Evolutionary conservation across 2,113 vertebrate species (phyloP).

Genomic region (Anseranas semipalmata): DNA sequence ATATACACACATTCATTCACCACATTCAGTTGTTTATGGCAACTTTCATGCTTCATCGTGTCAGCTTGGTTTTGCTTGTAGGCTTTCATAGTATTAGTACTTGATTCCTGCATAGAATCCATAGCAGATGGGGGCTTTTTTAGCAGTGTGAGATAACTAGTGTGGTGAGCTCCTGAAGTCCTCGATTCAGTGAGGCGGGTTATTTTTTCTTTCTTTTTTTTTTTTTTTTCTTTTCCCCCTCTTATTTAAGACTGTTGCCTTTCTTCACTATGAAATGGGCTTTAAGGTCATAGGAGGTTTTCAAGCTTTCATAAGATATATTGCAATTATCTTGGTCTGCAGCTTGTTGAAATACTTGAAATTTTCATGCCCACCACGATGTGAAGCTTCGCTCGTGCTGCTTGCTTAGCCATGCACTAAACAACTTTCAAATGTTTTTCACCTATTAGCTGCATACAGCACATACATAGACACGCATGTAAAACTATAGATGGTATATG

Average conservation of each 20-base stretch:
- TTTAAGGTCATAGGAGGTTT: not conserved
- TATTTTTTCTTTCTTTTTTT: not conserved
- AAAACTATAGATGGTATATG: not conserved
- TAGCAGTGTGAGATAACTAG: not conserved
- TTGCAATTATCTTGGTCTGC: not conserved
- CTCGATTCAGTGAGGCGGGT: not conserved
- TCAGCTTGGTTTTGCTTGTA: not conserved
- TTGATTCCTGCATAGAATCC: not conserved
- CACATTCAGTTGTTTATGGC: not conserved
- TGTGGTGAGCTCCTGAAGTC: not conserved
- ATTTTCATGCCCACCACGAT: not conserved
- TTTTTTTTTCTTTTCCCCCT: not conserved
- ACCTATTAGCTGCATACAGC: not conserved
- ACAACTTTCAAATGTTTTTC: not conserved
- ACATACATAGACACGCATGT: rapidly evolving
- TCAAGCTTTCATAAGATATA: not conserved
- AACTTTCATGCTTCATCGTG: not conserved
- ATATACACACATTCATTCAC: not conserved
- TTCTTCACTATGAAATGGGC: not conserved
- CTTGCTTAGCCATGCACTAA: not conserved
- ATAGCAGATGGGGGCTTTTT: not conserved
- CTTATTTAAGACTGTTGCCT: not conserved
- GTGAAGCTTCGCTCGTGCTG: not conserved
- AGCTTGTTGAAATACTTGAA: not conserved
- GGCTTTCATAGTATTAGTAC: not conserved